Base-by-base conservation (phyloP, 2,888 invertebrate genomes). In the Volucella inanis region DNA sequence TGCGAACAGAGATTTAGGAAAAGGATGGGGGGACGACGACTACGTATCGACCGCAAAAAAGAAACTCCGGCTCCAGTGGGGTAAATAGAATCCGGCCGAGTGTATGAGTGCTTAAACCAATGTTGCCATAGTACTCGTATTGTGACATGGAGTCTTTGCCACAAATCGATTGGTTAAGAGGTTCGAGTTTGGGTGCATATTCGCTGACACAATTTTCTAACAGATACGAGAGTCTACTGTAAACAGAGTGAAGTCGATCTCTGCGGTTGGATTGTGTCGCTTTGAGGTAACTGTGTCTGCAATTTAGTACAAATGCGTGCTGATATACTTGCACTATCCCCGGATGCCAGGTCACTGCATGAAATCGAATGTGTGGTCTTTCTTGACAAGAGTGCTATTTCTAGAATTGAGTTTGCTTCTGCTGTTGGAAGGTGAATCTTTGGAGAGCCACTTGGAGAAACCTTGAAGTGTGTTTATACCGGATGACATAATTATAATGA, bases 121-220 rank as follows among this genome's bases (percentile, higher is more conserved):
- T 47, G 47, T 68, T 75, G 55, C 77, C 62, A 41, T 55, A 49
- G 59, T 52, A n/a, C n/a, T n/a, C n/a, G n/a, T n/a, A 54, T 83
- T 84, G 75, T 79, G 79, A 59, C 83, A 84, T 64, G 59, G 57
- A 78, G 57, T 64, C 65, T 39, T 55, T 43, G 49, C 67, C 82
- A 49, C 78, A 74, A 83, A 78, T 83, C 74, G 72, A 83, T 83
- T 78, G 78, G 68, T 43, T 74, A 68, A 68, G 62, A 50, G 72
- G 61, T 39, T 76, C 49, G 54, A 50, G 43, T 70, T 72, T 67
- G 39, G 49, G 47, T 71, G 52, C 67, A 47, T 62, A 45, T 18
- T 18, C 22, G 15, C 38, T 76, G 76, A 68, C 68, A 76, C 76
- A 76, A 54, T 76, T 67, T n/a, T 22, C 0, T 10, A 22, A n/a